Percentiles rank a stretch among this genome's conserved stretches.
Conservation (phyloP, 2,888 invertebrate species). For the Leptopterna dolabrata region DNA sequence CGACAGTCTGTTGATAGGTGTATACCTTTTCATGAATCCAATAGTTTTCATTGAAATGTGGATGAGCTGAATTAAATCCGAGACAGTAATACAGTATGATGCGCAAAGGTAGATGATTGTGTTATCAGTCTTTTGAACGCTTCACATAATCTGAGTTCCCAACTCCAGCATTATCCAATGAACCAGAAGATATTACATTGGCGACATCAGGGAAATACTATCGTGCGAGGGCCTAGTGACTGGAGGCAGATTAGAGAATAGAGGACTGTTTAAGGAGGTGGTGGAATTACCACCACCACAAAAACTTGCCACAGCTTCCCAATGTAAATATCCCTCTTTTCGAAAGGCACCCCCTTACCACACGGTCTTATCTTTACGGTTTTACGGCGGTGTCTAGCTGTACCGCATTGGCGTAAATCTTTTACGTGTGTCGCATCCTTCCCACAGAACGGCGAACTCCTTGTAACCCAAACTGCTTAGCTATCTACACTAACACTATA, state of each 20-base stretch:
- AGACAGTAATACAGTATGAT: too few relatives aligned
- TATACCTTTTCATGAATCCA: too few relatives aligned
- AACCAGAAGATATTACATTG: not conserved
- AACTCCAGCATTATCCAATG: too few relatives aligned
- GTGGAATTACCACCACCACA: not conserved
- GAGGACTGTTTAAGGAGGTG: too few relatives aligned
- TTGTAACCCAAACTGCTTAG: not conserved
- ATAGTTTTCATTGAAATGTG: too few relatives aligned
- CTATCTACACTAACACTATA: not conserved
- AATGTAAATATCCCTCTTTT: not conserved
- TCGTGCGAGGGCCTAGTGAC: not conserved
- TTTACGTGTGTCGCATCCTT: conserved; percentile 20
- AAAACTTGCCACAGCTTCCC: not conserved
- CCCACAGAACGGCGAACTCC: not conserved
- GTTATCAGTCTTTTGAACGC: too few relatives aligned
- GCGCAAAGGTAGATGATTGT: too few relatives aligned
- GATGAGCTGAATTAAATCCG: too few relatives aligned
- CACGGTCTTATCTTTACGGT: not conserved
- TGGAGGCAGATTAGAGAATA: not conserved
- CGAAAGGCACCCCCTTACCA: not conserved
- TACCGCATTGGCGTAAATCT: conserved; percentile 20
- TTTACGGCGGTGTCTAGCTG: not conserved
- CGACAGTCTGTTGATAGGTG: too few relatives aligned
- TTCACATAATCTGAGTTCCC: too few relatives aligned
- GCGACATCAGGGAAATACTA: not conserved